These are phyloP conservation scores for Bubo blakistoni DNA, from an alignment of 2,113 vertebrate species.

Conservation along the genomic window DNA sequence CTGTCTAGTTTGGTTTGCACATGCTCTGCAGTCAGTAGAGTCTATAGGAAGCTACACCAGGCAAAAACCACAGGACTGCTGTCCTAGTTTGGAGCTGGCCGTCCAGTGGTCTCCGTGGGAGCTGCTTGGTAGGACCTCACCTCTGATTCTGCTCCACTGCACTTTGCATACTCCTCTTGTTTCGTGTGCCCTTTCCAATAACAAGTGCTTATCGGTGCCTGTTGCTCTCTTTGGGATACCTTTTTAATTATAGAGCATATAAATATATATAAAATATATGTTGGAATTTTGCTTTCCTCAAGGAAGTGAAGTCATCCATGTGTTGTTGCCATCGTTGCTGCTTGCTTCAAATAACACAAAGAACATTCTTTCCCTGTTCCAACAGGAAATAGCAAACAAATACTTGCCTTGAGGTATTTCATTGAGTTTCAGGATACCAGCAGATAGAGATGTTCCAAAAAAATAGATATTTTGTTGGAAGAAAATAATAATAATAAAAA, in stretches of 20 bases:
- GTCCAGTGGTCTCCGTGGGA: neutral
- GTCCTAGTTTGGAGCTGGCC: neutral
- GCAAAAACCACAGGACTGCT: neutral
- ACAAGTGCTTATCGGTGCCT: neutral
- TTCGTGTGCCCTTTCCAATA: neutral
- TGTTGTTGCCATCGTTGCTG: slow-evolving; percentile 15
- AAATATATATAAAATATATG: neutral
- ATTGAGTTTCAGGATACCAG: slow-evolving; percentile 37
- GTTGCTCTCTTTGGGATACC: neutral
- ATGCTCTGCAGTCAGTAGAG: neutral
- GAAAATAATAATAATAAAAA: neutral
- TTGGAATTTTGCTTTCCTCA: neutral
- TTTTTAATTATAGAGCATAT: neutral
- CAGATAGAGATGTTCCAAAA: slow-evolving; percentile 12
- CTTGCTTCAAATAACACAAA: slow-evolving; percentile 32
- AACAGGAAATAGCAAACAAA: slow-evolving; percentile 57
- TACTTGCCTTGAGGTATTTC: slow-evolving; percentile 57
- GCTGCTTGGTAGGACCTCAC: neutral
- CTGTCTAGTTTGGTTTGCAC: neutral
- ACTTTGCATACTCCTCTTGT: neutral
- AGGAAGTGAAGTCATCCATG: slow-evolving; percentile 2
- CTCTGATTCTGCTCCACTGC: neutral
- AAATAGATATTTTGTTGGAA: neutral
- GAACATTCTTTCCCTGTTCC: slow-evolving; percentile 46
- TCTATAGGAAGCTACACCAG: neutral